Percentiles rank a stretch among this genome's conserved stretches.
Evolutionary conservation across 2,113 vertebrate species (phyloP).

Genomic region (Atherinomorus stipes): DNA sequence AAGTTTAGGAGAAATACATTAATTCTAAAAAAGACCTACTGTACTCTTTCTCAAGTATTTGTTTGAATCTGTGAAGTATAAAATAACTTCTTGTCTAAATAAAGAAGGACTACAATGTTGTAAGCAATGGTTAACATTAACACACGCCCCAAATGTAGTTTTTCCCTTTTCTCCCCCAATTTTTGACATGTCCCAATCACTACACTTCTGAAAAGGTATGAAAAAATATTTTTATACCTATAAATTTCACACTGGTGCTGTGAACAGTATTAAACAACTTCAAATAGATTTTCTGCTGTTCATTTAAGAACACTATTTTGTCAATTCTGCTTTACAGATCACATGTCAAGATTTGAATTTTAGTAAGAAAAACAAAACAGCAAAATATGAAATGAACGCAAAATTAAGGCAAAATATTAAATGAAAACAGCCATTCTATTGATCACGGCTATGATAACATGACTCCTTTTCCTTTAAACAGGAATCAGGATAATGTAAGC

Average conservation of each 20-base stretch:
- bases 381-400: no score
- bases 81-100: not conserved
- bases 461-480: slow-evolving; percentile 7
- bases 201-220: not conserved
- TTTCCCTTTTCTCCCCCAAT: not conserved
- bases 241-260: not conserved
- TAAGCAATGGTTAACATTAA: no score
- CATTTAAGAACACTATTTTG: not conserved
- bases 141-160: not conserved
- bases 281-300: not conserved
- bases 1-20: no score
- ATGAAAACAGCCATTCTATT: slow-evolving; percentile 18
- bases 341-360: not conserved
- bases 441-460: slow-evolving; percentile 15
- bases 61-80: not conserved
- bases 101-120: not conserved
- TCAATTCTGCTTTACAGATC: not conserved
- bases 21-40: no score
- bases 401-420: no score
- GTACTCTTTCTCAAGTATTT: not conserved
- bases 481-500: slow-evolving; percentile 16
- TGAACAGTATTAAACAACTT: not conserved
- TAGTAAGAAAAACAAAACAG: no score
- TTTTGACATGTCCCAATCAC: not conserved
- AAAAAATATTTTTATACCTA: not conserved